Evolutionary conservation across 2,113 vertebrate genomes (phyloP).

Genomic region (Crotalus viridis): DNA sequence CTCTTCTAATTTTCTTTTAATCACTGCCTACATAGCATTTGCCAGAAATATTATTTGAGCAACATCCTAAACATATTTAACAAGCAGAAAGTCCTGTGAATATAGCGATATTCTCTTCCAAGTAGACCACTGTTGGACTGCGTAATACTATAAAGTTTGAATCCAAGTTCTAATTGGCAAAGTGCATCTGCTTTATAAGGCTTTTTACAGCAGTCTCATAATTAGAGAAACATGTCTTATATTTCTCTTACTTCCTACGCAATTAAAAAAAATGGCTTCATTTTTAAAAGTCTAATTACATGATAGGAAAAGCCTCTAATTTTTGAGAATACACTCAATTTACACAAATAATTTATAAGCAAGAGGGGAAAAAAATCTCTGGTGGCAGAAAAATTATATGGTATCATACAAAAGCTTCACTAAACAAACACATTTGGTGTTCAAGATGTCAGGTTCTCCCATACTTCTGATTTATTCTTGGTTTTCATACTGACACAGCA

Average conservation of each 20-base stretch:
- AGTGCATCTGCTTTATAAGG: conserved; percentile 66
- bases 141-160: conserved; percentile 41
- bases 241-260: conserved; percentile 54
- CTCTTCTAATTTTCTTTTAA: not conserved
- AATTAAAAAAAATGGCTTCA: conserved; percentile 55
- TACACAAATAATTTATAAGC: conserved; percentile 58
- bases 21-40: not conserved
- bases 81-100: not conserved
- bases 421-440: conserved; percentile 37
- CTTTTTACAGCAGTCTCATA: conserved; percentile 61
- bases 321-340: conserved; percentile 48
- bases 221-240: conserved; percentile 62
- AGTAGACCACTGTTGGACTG: not conserved
- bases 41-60: not conserved
- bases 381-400: conserved; percentile 37
- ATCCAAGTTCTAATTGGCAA: conserved; percentile 63
- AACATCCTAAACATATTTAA: not conserved
- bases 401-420: conserved; percentile 25
- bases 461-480: conserved; percentile 16
- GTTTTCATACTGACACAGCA: conserved; percentile 24
- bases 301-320: conserved; percentile 49
- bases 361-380: conserved; percentile 34
- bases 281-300: conserved; percentile 66
- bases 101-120: not conserved
- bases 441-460: conserved; percentile 36